Evolutionary conservation across 1,140 invertebrate genomes (phyloP), one percentile per base, ranked within the genome.

Genomic region (Calliphora vicina): DNA sequence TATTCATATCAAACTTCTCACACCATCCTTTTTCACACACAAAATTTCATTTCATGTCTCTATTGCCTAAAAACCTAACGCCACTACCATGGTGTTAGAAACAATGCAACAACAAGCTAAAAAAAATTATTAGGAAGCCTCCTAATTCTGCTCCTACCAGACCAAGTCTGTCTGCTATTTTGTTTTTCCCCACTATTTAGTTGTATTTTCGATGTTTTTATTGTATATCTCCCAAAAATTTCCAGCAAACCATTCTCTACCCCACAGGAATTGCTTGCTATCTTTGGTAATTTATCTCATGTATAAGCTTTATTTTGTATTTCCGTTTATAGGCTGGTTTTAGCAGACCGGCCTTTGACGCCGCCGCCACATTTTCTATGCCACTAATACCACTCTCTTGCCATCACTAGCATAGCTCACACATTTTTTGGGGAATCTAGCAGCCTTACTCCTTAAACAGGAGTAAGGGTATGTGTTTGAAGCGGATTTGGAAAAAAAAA

Each of bases 261-360:
- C 45, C 17, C 17, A 15, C 86, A 50, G 27, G 35, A 20, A 78
- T 57, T 43, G 13, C 42, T 76, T 82, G 85, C 85, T 87, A 87
- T 87, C 86, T 87, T 85, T 87, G 85, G 84, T 86, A 87, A 87
- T 87, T 87, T 87, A 87, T 87, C 86, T 87, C 83, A 85, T 67
- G 45, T 71, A 61, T 74, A 71, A 80, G 80, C 84, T 85, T 86
- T 85, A 85, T 86, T 85, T 83, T 83, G 82, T 83, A 84, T 83
- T 87, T 87, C 85, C 86, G 84, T 74, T 83, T 61, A 83, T 84
- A 84, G 78, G 80, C 83, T 45, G 82, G 4, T 67, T 61, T 67
- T 35, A 35, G 29, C 17, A 35, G 42, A n/a, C 29, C 35, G 76
- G n/a, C n/a, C 76, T 25, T 80, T 80, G 45, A 80, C 76, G 20